These are phyloP conservation scores for Condylostylus longicornis DNA, from an alignment of 1,140 invertebrate genomes.

Conservation along the genomic window DNA sequence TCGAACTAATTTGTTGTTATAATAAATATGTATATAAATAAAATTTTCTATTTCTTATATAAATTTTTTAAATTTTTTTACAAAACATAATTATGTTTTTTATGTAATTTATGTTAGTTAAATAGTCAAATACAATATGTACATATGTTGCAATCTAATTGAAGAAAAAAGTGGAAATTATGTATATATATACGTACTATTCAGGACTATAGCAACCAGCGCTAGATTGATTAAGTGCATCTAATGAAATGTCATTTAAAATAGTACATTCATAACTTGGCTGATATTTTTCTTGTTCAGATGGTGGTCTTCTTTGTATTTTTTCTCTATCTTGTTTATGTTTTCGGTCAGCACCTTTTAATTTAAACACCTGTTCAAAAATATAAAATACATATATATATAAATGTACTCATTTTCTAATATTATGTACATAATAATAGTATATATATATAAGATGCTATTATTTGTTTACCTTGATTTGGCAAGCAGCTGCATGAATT, in stretches of 20 bases:
- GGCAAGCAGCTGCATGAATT: constrained; percentile 84
- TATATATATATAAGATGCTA: neutral
- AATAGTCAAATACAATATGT: too few species aligned
- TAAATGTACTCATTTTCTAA: constrained; percentile 1
- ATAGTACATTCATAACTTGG: constrained; percentile 92
- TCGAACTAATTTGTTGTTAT: too few species aligned
- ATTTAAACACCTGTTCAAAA: constrained; percentile 48
- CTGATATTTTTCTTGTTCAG: constrained; percentile 88
- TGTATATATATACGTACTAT: constrained; percentile 28
- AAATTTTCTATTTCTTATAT: too few species aligned
- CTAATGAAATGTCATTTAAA: constrained; percentile 60
- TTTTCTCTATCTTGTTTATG: constrained; percentile 95
- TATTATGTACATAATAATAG: constrained; percentile 5
- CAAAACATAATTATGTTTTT: too few species aligned
- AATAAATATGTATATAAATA: too few species aligned
- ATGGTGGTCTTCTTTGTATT: constrained; percentile 67
- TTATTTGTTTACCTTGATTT: constrained; percentile 60
- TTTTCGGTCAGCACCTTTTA: constrained; percentile 93
- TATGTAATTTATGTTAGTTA: too few species aligned
- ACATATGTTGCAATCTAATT: too few species aligned
- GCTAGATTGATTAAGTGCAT: constrained; percentile 17
- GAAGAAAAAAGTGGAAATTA: too few species aligned
- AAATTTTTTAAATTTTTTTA: too few species aligned
- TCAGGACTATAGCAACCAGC: constrained; percentile 30
- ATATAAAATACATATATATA: constrained; percentile 2